A percentile compares a stretch with the other conserved stretches of the same genome.
These are phyloP conservation scores for Pygathrix nemaeus DNA, from an alignment of 2,113 vertebrate species.

Conservation along the genomic window DNA sequence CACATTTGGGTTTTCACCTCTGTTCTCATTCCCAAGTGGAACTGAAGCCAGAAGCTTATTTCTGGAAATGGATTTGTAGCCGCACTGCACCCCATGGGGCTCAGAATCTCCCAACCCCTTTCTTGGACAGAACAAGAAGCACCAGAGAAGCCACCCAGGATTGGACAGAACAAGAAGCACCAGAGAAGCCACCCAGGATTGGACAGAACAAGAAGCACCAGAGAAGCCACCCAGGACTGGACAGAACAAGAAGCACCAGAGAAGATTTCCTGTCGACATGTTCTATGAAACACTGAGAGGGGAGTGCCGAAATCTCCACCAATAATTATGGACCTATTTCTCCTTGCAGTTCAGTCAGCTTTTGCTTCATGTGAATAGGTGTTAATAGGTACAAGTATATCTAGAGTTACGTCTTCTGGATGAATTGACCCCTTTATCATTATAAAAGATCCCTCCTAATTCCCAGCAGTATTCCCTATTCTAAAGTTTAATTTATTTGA, in stretches of 20 bases:
- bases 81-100: too few species aligned
- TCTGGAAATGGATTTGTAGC: not conserved
- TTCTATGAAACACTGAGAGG: not conserved
- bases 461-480: too few species aligned
- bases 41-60: not conserved
- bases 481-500: not conserved
- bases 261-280: accelerated
- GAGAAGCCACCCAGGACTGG: not conserved
- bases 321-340: accelerated
- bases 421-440: not conserved
- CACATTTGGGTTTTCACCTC: not conserved
- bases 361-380: too few species aligned
- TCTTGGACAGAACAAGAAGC: not conserved
- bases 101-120: not conserved
- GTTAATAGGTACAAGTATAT: accelerated
- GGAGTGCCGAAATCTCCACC: too few species aligned
- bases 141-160: too few species aligned
- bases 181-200: not conserved
- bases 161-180: not conserved
- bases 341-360: not conserved
- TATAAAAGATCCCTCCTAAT: not conserved
- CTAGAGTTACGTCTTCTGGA: not conserved
- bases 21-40: not conserved
- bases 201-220: not conserved
- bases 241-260: not conserved